Evolutionary conservation across 2,797 vertebrate genomes (phyloP), one percentile per base, ranked within the genome.

Genomic region (Sebastes hubbsi): DNA sequence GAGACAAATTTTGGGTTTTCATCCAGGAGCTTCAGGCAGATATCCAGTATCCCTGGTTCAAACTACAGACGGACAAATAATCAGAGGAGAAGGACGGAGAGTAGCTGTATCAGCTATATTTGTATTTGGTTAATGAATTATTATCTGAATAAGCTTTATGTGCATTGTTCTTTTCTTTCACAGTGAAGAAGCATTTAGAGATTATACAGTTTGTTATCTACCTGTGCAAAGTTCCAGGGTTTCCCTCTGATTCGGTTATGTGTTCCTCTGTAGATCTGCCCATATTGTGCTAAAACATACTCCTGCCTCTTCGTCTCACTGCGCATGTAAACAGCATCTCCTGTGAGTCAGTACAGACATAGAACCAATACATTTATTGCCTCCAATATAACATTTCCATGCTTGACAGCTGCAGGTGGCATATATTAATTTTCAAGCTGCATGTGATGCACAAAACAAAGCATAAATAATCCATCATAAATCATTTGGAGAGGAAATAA

Each of bases 211-310:
- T 1, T 65, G 7, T 38, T 59, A 3, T 1, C 18, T 88, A 98
- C 98, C 97, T 99, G 98, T 74, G 97, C 97, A 0, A 96, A 98
- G 88, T 97, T 97, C 97, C 97, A 99, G 2, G 97, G 96, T 1
- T 25, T 74, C 5, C 59, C 69, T 6, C 79, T 93, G 81, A 97
- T 97, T 63, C 88, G 95, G 74, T 94, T 93, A 0, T 73, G 4
- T 0, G 95, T 89, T 5, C 98, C 97, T 61, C 95, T 96, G 93
- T 92, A 99, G 91, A 99, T 93, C n/a, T 96, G 92, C 0, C 97
- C 98, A 1, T 97, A 88, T 83, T 98, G 97, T 3, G 94, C 89
- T 46, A 98, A 88, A 54, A 99, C 88, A 0, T 97, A 98, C 77
- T 99, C 98, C 0, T 55, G 38, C 8, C 95, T 95, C 80, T 96